Percentiles rank a stretch among this genome's conserved stretches.
Evolutionary conservation across 2,797 vertebrate species (phyloP).

Genomic region (Octomys mimax): DNA sequence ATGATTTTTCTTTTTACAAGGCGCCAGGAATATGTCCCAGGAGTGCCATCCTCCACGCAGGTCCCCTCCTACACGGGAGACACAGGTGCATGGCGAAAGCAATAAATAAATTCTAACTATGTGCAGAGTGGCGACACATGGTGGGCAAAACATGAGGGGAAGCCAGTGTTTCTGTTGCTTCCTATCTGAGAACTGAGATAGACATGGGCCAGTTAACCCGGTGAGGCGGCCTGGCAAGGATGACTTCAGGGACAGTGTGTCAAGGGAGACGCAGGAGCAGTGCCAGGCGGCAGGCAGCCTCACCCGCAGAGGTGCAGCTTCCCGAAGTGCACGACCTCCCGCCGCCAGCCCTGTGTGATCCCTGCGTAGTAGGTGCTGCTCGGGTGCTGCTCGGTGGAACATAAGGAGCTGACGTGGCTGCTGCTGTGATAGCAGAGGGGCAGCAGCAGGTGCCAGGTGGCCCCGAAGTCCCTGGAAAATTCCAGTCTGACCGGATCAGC

Average conservation of each 20-base stretch:
- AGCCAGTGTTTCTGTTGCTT: conserved; percentile 20
- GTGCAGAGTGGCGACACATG: neutral
- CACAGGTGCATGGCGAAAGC: neutral
- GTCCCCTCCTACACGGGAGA: neutral
- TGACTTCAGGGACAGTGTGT: neutral
- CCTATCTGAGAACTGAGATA: neutral
- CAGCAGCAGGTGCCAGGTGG: conserved; percentile 97
- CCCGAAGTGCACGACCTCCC: conserved; percentile 96
- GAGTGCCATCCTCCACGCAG: neutral
- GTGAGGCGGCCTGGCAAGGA: neutral
- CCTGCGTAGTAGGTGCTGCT: conserved; percentile 97
- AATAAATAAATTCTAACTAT: neutral
- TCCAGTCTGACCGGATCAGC: conserved; percentile 94
- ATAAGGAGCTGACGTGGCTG: conserved; percentile 94
- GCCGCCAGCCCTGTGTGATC: conserved; percentile 96
- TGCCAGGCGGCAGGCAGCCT: conserved; percentile 75
- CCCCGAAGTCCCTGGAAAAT: conserved; percentile 98
- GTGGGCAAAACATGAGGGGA: neutral
- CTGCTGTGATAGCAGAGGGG: conserved; percentile 97
- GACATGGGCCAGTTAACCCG: neutral
- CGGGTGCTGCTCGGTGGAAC: conserved; percentile 97
- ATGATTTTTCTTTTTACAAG: conserved; percentile 33
- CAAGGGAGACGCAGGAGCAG: neutral
- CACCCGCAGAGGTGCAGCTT: conserved; percentile 98
- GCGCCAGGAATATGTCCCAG: neutral